A percentile compares a stretch with the other conserved stretches of the same genome.
Conservation (phyloP, 2,113 vertebrate species). For the Numida meleagris region DNA sequence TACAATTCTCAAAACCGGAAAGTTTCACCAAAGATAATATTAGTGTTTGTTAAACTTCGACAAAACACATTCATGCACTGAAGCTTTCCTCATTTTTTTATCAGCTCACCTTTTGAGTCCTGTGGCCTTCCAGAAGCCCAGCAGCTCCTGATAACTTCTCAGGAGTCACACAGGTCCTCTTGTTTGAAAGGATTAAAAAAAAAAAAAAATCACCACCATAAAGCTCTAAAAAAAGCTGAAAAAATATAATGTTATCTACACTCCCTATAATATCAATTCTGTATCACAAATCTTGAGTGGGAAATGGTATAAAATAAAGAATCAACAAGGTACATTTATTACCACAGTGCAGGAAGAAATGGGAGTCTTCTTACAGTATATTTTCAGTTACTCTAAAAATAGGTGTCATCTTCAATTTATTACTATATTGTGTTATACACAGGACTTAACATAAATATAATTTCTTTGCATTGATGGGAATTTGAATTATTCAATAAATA, state of each 20-base stretch:
- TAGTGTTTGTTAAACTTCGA: neutral
- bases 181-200: neutral
- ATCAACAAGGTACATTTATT: conserved; percentile 12
- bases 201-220: neutral
- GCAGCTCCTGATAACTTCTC: neutral
- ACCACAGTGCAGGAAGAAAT: neutral
- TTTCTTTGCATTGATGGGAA: neutral
- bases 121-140: neutral
- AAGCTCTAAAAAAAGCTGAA: neutral
- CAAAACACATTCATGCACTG: neutral
- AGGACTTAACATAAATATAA: neutral
- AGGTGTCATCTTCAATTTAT: neutral
- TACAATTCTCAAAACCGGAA: neutral
- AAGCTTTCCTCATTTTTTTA: neutral
- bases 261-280: neutral
- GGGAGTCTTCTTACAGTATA: neutral
- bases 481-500: conserved; percentile 2
- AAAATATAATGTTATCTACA: neutral
- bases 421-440: neutral
- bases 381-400: conserved; percentile 13
- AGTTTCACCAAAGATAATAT: neutral
- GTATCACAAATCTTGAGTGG: neutral
- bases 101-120: neutral
- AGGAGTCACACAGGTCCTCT: neutral
- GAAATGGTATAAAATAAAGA: neutral